phyloP scores from a whole-genome alignment of 2,113 vertebrate genomes.

The Microtus ochrogaster region DNA sequence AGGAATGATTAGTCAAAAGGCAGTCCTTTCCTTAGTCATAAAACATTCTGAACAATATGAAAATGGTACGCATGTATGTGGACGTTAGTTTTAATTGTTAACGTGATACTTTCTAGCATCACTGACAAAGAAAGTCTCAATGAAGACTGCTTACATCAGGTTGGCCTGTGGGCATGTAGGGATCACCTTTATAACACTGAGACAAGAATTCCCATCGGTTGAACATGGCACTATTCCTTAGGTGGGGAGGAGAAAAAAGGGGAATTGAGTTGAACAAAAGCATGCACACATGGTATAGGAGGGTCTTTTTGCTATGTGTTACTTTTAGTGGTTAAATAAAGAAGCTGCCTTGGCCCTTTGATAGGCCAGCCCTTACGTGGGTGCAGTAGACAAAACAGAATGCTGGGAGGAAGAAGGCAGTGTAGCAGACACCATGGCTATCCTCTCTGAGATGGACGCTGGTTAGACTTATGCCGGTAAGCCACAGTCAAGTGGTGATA shows the following conservation, averaged over 20 bases:
- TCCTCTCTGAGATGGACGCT: too few species aligned
- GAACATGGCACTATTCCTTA: not conserved
- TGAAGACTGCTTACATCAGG: not conserved
- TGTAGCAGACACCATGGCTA: too few species aligned
- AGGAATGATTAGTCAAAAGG: not conserved
- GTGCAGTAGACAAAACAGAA: too few species aligned
- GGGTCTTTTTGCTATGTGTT: too few species aligned
- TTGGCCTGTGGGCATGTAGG: not conserved
- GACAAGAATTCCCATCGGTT: not conserved
- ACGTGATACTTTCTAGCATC: not conserved
- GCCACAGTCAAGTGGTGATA: too few species aligned
- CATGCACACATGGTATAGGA: too few species aligned
- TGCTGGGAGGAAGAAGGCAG: too few species aligned
- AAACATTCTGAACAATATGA: not conserved
- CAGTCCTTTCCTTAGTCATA: not conserved
- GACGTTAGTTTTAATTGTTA: not conserved
- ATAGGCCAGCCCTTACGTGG: too few species aligned
- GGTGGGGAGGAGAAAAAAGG: too few species aligned
- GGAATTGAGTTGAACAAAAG: not conserved
- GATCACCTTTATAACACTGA: not conserved
- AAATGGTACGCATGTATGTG: not conserved
- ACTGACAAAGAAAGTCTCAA: not conserved
- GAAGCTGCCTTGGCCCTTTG: too few species aligned
- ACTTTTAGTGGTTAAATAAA: too few species aligned
- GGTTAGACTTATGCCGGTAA: too few species aligned